Percentiles rank a stretch among this genome's conserved stretches.
Conservation (phyloP, 2,888 invertebrate genomes). For the Sabellastarte sp. region DNA sequence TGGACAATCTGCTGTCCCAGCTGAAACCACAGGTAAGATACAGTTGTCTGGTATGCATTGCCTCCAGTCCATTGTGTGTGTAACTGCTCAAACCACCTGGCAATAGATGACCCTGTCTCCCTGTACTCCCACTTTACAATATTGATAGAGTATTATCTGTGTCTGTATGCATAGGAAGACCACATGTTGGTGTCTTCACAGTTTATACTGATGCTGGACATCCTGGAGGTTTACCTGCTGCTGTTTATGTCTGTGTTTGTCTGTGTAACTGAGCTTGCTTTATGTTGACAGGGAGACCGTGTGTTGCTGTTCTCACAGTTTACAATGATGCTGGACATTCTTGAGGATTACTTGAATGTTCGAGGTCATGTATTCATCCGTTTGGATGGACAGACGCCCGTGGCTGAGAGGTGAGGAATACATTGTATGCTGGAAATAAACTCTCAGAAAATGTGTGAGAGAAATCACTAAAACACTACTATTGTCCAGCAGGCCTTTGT, state of each 20-base stretch:
- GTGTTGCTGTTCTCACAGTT: constrained; percentile 95
- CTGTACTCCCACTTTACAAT: no score
- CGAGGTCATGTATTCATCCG: constrained; percentile 74
- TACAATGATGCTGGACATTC: constrained; percentile 88
- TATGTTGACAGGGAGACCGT: constrained; percentile 62
- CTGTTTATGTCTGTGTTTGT: no score
- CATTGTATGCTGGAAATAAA: no score
- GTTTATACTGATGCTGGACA: constrained; percentile 92
- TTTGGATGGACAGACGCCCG: constrained; percentile 84
- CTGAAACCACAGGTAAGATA: constrained; percentile 64
- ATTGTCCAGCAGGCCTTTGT: no score
- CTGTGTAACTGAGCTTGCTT: no score
- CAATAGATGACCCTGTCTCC: no score
- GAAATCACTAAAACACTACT: no score
- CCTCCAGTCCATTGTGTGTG: no score
- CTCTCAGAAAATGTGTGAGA: no score
- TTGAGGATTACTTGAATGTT: constrained; percentile 82
- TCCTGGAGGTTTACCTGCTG: constrained; percentile 86
- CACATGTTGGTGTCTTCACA: constrained; percentile 92
- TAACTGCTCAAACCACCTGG: no score
- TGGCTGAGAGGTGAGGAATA: constrained; percentile 52
- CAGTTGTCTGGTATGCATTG: neutral
- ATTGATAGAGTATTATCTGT: no score
- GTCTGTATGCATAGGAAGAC: constrained; percentile 54
- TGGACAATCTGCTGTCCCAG: constrained; percentile 76